Base-by-base conservation (phyloP, 1,140 invertebrate species). In the Drosophila eugracilis region DNA sequence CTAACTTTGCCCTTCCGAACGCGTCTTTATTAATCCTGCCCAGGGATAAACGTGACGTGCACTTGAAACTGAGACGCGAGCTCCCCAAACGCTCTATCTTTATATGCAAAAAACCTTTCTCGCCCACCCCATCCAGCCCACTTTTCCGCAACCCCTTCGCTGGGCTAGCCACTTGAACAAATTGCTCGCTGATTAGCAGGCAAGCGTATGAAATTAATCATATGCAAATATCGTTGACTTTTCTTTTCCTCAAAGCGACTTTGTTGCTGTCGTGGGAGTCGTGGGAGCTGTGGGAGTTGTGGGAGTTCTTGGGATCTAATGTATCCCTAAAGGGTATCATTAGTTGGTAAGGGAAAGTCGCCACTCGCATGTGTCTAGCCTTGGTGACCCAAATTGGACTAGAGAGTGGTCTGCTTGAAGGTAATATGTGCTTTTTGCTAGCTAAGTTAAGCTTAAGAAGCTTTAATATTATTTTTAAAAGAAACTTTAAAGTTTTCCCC, bases 131-230 rank as follows among this genome's bases (percentile, higher is more conserved):
- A n/a, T n/a, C n/a, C n/a, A n/a, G n/a, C n/a, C n/a, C n/a, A n/a
- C n/a, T n/a, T n/a, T n/a, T n/a, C n/a, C n/a, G 30, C 30, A 32
- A 26, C 42, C 22, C 71, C 76, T 54, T 75, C 70, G 58, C 26
- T 59, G 30, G 28, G 37, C 59, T 41, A 32, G 54, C 55, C 49
- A 79, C 75, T 78, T 69, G 81, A 66, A 81, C 83, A 86, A 86
- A 86, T 85, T 81, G 81, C 83, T 88, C 15, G 81, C 83, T 88
- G 83, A 88, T 88, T 88, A 88, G 84, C 83, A 84, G 79, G 84
- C 83, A 83, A 88, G 83, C 83, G 83, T 73, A 89, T 88, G 75
- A 88, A 88, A 88, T 89, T 88, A 88, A 86, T 86, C 83, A 88
- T 88, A 88, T 89, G 83, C 84, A 88, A 88, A 88, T 88, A 88